These are phyloP conservation scores for Pipra filicauda DNA, from an alignment of 2,113 vertebrate genomes.

Conservation along the genomic window DNA sequence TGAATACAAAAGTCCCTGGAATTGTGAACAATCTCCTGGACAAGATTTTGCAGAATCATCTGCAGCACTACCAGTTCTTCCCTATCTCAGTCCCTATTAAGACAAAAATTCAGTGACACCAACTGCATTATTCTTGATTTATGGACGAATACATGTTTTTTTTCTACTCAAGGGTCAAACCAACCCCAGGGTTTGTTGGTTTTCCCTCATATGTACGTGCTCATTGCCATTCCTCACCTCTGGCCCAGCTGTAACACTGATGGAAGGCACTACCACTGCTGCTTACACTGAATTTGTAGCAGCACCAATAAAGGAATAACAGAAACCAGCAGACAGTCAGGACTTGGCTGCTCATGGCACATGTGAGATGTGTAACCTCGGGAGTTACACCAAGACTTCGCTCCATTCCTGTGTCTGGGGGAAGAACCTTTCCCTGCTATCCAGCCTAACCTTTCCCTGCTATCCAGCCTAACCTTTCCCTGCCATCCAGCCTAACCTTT, in stretches of 20 bases:
- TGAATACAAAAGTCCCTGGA: not conserved
- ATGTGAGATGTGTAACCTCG: not conserved
- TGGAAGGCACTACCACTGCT: not conserved
- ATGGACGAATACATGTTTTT: not conserved
- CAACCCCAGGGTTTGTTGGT: not conserved
- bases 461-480: too few relatives aligned
- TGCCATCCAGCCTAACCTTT: fast-evolving
- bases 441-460: not conserved
- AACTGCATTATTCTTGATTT: not conserved
- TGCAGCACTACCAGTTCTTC: not conserved
- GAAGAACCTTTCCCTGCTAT: not conserved
- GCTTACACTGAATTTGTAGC: not conserved
- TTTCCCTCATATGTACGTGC: not conserved
- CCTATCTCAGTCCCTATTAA: not conserved
- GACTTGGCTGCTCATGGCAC: not conserved
- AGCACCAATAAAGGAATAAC: not conserved
- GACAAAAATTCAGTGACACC: not conserved
- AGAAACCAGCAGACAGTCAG: not conserved
- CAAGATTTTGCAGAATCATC: not conserved
- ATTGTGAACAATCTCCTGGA: not conserved
- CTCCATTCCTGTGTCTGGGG: not conserved
- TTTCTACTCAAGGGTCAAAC: not conserved
- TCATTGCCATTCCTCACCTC: not conserved
- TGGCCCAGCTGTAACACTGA: not conserved
- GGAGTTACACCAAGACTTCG: not conserved